Evolutionary conservation across 1,140 invertebrate genomes (phyloP).

Genomic region (Drosophila chauvacae): DNA sequence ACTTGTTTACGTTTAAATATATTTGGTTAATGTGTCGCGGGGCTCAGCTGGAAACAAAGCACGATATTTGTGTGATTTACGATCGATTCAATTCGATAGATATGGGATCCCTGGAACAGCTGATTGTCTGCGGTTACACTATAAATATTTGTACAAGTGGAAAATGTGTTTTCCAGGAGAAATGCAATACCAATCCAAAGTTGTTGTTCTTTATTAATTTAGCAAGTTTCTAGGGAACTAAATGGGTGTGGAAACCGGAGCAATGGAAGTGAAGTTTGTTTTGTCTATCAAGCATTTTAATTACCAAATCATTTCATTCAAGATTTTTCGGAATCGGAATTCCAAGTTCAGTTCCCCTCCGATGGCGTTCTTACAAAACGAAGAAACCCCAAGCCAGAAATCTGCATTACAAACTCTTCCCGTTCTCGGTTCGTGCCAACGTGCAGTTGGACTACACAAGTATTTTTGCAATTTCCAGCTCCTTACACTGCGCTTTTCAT

Average conservation of each 20-base stretch:
- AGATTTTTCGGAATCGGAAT: slow-evolving; percentile 32
- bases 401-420: slow-evolving; percentile 33
- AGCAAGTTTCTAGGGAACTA: slow-evolving; percentile 28
- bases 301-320: slow-evolving; percentile 37
- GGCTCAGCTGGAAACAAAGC: slow-evolving; percentile 25
- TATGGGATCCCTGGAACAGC: slow-evolving; percentile 42
- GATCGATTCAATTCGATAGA: slow-evolving; percentile 31
- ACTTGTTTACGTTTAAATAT: slow-evolving; percentile 1
- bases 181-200: slow-evolving; percentile 29
- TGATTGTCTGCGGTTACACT: slow-evolving; percentile 42
- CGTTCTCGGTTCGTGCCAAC: slow-evolving; percentile 24
- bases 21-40: slow-evolving; percentile 35
- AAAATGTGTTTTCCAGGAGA: slow-evolving; percentile 39
- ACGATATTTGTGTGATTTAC: slow-evolving; percentile 46
- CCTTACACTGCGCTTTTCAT: slow-evolving; percentile 14
- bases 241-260: slow-evolving; percentile 30
- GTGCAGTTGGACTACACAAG: slow-evolving; percentile 14
- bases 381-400: slow-evolving; percentile 36
- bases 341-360: slow-evolving; percentile 22
- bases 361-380: slow-evolving; percentile 16
- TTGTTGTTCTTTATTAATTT: slow-evolving; percentile 22
- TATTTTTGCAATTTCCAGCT: slow-evolving; percentile 21
- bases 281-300: slow-evolving; percentile 43
- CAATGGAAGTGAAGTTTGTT: slow-evolving; percentile 26
- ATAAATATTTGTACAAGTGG: slow-evolving; percentile 53